Evolutionary conservation across 2,113 vertebrate species (phyloP), one percentile per base, ranked within the genome.

Genomic region (Arenaria interpres): DNA sequence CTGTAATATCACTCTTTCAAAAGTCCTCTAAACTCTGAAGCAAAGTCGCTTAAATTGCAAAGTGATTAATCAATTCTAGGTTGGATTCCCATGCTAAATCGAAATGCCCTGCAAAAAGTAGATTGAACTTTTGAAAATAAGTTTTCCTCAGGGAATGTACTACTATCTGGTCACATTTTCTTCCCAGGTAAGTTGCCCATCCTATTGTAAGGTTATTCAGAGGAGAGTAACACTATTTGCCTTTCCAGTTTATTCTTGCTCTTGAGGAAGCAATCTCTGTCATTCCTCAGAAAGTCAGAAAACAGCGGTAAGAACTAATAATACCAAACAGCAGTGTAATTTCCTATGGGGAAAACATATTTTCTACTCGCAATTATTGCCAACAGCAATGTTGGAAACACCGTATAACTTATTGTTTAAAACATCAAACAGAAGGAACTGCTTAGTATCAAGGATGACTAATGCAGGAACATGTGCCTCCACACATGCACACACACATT

Each of bases 301-400:
- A 90, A 96, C 90, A 94, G 95, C 89, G 97, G 89, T 89, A 93
- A 98, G 96, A 98, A 98, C 94, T 92, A 98, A 95, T 97, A 98
- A 97, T 95, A 97, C 97, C 97, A 98, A 97, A 91, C 37, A 96
- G 88, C 88, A 96, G 82, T 86, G 97, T 97, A 94, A 98, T 96
- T 97, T 98, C 97, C 98, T 97, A 96, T 27, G 93, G 96, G 90
- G 77, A 97, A 98, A 98, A 98, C 95, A 93, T 89, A 95, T 97
- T 97, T 97, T 97, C 87, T 97, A 86, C 96, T 24, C 46, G 96
- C 92, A 97, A 94, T 86, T 97, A 95, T 71, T 95, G 77, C 93
- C 95, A 95, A 96, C 30, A 97, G 93, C 93, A 95, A 97, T 97
- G 96, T 97, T 97, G 97, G 97, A 98, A 97, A 97, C 90, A 91